Conservation (phyloP, 2,113 vertebrate genomes). For the Scomber japonicus region DNA sequence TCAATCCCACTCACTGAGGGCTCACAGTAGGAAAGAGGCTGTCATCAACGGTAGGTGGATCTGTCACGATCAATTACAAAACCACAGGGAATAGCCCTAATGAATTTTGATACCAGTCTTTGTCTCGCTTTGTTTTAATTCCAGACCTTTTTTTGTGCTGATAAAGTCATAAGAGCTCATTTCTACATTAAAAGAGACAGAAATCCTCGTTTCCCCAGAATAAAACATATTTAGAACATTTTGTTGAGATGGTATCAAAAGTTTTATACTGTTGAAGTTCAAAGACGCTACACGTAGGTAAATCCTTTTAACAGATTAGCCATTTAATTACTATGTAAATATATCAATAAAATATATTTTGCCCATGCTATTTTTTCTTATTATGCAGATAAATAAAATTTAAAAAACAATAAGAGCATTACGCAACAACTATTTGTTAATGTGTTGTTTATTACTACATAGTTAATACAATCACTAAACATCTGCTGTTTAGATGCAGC, state of each 20-base stretch:
- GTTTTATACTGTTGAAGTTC: neutral
- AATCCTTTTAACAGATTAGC: slow-evolving; percentile 47
- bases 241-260: slow-evolving; percentile 1
- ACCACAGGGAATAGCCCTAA: slow-evolving; percentile 68
- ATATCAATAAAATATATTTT: slow-evolving; percentile 19
- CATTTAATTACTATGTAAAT: slow-evolving; percentile 19
- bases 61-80: slow-evolving; percentile 81
- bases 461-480: neutral
- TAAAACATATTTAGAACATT: slow-evolving; percentile 18
- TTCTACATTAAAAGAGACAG: slow-evolving; percentile 13
- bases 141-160: slow-evolving; percentile 15
- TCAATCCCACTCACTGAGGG: slow-evolving; percentile 75
- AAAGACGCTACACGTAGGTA: neutral
- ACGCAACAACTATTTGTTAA: slow-evolving; percentile 29
- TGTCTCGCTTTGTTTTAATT: slow-evolving; percentile 50
- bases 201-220: neutral
- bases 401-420: neutral
- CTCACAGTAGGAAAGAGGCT: slow-evolving; percentile 69
- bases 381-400: neutral
- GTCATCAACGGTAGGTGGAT: slow-evolving; percentile 80
- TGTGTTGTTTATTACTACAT: slow-evolving; percentile 4
- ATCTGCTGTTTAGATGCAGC: neutral
- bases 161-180: slow-evolving; percentile 40
- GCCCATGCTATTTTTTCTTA: neutral
- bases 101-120: slow-evolving; percentile 64